These are phyloP conservation scores for Macrosteles quadrilineatus DNA, from an alignment of 1,140 invertebrate genomes.

Conservation along the genomic window DNA sequence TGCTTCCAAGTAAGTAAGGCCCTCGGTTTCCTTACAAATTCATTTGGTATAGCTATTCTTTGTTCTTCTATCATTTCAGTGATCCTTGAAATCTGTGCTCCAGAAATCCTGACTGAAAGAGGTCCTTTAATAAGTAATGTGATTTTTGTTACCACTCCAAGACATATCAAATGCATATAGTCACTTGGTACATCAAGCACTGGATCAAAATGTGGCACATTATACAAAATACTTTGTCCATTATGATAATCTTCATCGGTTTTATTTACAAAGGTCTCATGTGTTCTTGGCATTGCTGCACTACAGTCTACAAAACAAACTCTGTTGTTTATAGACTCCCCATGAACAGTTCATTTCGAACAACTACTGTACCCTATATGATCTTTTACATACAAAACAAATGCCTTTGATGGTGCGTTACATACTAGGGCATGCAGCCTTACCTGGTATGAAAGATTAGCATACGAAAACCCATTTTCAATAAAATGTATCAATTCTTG, in stretches of 20 bases:
- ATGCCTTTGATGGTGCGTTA: too few relatives aligned
- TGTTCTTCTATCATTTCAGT: slow-evolving; percentile 3
- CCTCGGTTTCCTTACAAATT: slow-evolving; percentile 26
- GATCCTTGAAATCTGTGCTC: slow-evolving; percentile 12
- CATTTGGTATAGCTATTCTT: slow-evolving; percentile 4
- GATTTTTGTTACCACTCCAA: slow-evolving; percentile 23
- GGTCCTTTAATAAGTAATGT: slow-evolving; percentile 12
- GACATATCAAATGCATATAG: slow-evolving; percentile 23
- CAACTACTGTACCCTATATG: slow-evolving; percentile 25
- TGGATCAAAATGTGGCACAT: slow-evolving; percentile 26
- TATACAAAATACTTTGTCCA: slow-evolving; percentile 17
- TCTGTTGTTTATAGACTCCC: slow-evolving; percentile 20
- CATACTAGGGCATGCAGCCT: too few relatives aligned
- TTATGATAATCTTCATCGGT: slow-evolving; percentile 15
- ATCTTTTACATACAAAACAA: slow-evolving; percentile 14
- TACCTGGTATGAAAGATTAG: too few relatives aligned
- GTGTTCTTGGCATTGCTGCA: slow-evolving; percentile 5
- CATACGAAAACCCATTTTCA: too few relatives aligned
- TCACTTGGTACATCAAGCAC: slow-evolving; percentile 26
- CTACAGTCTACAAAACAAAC: slow-evolving; percentile 19
- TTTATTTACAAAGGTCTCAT: slow-evolving; percentile 10
- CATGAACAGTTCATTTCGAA: slow-evolving; percentile 19
- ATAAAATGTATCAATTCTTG: too few relatives aligned
- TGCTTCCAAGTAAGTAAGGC: neutral
- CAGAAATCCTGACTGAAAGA: slow-evolving; percentile 20